Evolutionary conservation across 2,888 invertebrate genomes (phyloP).

Genomic region (Dexiosoma caninum): DNA sequence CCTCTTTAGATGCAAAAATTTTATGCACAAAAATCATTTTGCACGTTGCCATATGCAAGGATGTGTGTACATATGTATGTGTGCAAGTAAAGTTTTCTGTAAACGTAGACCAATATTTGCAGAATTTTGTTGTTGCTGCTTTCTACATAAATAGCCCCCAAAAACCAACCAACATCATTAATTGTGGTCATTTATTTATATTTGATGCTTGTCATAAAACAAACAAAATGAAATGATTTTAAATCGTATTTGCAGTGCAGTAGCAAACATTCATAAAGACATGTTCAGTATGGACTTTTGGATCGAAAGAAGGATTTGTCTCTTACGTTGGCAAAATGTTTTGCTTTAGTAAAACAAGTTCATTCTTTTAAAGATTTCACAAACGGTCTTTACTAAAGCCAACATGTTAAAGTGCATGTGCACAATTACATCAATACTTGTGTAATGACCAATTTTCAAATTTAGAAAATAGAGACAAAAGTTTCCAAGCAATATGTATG

Average conservation of each 20-base stretch:
- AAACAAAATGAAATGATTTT: conserved; percentile 12
- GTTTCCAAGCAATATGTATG: background rate
- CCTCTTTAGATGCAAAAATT: too few relatives aligned
- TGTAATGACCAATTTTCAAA: too few relatives aligned
- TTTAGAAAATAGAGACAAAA: background rate
- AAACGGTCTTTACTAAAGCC: background rate
- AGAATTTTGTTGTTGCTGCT: background rate
- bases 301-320: background rate
- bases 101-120: background rate
- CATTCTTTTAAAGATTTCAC: conserved; percentile 27
- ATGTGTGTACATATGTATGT: too few relatives aligned
- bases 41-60: background rate
- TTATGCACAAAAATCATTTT: background rate
- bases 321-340: conserved; percentile 19
- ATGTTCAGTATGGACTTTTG: background rate
- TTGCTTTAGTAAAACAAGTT: conserved; percentile 11
- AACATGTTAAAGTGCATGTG: background rate
- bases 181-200: conserved; percentile 38
- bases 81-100: too few relatives aligned
- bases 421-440: background rate
- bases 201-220: conserved; percentile 31
- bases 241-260: background rate
- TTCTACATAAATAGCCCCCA: background rate
- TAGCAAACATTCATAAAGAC: background rate
- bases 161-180: conserved; percentile 27